A percentile compares a stretch with the other conserved stretches of the same genome.
These are phyloP conservation scores for Yponomeuta evonymella DNA, from an alignment of 2,888 invertebrate genomes.

Conservation along the genomic window DNA sequence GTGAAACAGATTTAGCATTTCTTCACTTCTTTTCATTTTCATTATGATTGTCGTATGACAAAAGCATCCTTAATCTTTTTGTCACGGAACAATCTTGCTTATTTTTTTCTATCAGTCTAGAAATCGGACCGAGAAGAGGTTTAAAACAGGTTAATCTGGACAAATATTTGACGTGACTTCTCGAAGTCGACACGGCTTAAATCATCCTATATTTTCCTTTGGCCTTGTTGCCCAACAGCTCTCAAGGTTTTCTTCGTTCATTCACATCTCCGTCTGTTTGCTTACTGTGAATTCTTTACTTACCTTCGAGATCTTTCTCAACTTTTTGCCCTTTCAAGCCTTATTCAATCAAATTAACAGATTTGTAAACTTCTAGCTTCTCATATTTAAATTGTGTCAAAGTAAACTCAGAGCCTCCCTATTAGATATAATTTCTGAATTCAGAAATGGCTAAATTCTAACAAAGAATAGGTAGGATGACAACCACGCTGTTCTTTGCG, in stretches of 20 bases:
- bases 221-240: slow-evolving; percentile 30
- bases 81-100: not conserved
- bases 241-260: slow-evolving; percentile 27
- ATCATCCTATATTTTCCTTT: slow-evolving; percentile 30
- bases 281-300: not conserved
- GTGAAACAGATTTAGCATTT: no score
- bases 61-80: no score
- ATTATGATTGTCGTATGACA: no score
- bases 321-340: not conserved
- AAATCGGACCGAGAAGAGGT: not conserved
- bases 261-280: slow-evolving; percentile 15
- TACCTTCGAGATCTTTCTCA: not conserved
- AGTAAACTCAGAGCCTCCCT: no score
- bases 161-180: slow-evolving; percentile 26
- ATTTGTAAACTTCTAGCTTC: no score
- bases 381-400: no score
- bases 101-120: not conserved
- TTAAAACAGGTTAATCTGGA: slow-evolving; percentile 14
- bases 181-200: slow-evolving; percentile 11
- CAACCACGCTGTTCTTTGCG: not conserved
- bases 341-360: not conserved
- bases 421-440: no score
- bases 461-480: not conserved
- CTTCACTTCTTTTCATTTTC: no score
- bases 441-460: not conserved